Evolutionary conservation across 1,140 invertebrate species (phyloP).

Genomic region (Philopotamus ludificatus): DNA sequence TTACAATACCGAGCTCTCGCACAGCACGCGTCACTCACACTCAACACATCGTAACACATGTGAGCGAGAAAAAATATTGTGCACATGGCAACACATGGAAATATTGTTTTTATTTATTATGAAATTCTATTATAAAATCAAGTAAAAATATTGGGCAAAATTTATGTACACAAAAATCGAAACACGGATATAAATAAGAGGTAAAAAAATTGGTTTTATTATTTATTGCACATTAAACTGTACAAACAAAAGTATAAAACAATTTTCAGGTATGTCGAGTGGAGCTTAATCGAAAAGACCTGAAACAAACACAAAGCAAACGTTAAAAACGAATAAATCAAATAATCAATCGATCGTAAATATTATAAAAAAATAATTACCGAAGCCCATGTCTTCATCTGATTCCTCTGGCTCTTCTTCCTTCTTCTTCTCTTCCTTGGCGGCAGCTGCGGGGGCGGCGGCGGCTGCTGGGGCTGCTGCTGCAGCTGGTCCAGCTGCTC

Average conservation of each 20-base stretch:
- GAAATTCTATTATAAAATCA: too few relatives aligned
- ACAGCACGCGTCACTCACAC: too few relatives aligned
- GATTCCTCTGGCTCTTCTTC: conserved; percentile 78
- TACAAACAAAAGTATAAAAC: conserved; percentile 40
- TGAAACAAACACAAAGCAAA: conserved; percentile 51
- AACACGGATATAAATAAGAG: conserved; percentile 5
- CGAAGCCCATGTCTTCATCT: conserved; percentile 96
- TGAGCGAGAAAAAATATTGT: too few relatives aligned
- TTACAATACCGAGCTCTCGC: too few relatives aligned
- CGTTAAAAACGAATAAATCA: not conserved
- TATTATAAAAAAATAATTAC: conserved; percentile 53
- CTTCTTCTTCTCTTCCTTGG: conserved; percentile 81
- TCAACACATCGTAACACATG: too few relatives aligned
- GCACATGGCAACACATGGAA: too few relatives aligned
- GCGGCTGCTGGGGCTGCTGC: conserved; percentile 60
- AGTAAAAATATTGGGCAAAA: too few relatives aligned
- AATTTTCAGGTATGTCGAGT: conserved; percentile 15
- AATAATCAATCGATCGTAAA: not conserved
- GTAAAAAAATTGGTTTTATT: conserved; percentile 13
- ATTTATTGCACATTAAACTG: conserved; percentile 42
- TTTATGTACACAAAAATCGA: too few relatives aligned
- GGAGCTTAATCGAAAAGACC: conserved; percentile 71
- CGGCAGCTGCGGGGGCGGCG: conserved; percentile 68
- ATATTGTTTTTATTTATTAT: too few relatives aligned
- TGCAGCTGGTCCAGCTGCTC: conserved; percentile 73